Percentiles rank a stretch among this genome's conserved stretches.
Evolutionary conservation across 2,888 invertebrate genomes (phyloP).

Genomic region (Eupithecia vulgata): DNA sequence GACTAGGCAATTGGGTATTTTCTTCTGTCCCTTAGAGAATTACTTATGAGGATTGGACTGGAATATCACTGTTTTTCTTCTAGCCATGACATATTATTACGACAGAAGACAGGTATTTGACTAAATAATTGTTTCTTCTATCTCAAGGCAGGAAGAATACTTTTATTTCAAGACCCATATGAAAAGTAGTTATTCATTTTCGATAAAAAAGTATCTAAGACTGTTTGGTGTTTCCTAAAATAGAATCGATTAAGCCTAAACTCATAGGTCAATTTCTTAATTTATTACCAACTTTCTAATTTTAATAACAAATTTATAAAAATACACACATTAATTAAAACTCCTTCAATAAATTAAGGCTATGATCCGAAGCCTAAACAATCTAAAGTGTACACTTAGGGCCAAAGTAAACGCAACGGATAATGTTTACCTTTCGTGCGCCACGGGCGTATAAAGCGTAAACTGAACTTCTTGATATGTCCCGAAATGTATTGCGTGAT

Average conservation of each 20-base stretch:
- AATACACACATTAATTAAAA: slow-evolving; percentile 31
- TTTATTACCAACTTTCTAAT: background rate
- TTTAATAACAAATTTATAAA: background rate
- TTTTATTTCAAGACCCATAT: too few species aligned
- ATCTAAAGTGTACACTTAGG: slow-evolving; percentile 55
- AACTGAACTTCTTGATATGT: slow-evolving; percentile 46
- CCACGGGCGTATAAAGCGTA: slow-evolving; percentile 50
- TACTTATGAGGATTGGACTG: background rate
- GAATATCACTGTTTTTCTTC: background rate
- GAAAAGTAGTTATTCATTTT: too few species aligned
- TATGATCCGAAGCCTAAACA: slow-evolving; percentile 52
- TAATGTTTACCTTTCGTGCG: slow-evolving; percentile 64
- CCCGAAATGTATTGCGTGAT: slow-evolving; percentile 46
- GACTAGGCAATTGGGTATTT: background rate
- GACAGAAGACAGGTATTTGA: too few species aligned
- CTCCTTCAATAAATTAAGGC: slow-evolving; percentile 47
- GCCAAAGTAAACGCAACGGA: slow-evolving; percentile 58
- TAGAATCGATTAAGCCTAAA: background rate
- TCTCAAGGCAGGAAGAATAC: too few species aligned
- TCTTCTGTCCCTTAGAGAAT: background rate
- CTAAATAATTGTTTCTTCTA: too few species aligned
- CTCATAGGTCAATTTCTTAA: too few species aligned
- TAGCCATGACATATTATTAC: too few species aligned
- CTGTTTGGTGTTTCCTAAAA: background rate
- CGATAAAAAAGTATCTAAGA: too few species aligned